phyloP scores from a whole-genome alignment of 2,888 invertebrate genomes.

The Parnassius orleans region DNA sequence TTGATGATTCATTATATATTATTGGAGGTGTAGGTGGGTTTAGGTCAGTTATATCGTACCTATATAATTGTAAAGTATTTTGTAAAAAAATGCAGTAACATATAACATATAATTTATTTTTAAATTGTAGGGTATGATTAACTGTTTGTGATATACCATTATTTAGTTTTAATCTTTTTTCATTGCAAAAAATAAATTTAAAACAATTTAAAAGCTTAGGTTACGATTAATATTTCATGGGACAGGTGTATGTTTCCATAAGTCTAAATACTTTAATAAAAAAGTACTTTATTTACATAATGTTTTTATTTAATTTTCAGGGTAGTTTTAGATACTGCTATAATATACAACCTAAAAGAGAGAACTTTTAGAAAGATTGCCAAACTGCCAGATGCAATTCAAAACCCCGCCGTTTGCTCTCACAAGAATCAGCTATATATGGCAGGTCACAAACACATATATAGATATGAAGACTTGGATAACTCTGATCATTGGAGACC shows the following conservation, averaged over 20 bases:
- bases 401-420: conserved; percentile 59
- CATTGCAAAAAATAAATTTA: too few species aligned
- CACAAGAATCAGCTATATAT: conserved; percentile 55
- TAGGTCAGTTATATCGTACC: conserved; percentile 53
- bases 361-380: conserved; percentile 52
- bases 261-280: too few species aligned
- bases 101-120: too few species aligned
- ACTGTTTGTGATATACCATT: too few species aligned
- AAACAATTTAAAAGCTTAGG: too few species aligned
- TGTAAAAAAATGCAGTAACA: too few species aligned
- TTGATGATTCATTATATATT: conserved; percentile 55
- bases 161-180: too few species aligned
- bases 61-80: not conserved
- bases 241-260: too few species aligned
- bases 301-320: conserved; percentile 42
- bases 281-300: too few species aligned
- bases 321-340: conserved; percentile 53
- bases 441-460: conserved; percentile 56
- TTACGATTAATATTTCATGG: too few species aligned
- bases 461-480: conserved; percentile 49
- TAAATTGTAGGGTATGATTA: too few species aligned
- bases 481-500: conserved; percentile 47
- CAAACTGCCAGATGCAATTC: conserved; percentile 60
- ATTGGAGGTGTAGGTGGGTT: conserved; percentile 70
- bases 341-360: conserved; percentile 57